Conservation (phyloP, 92 coral and sea anemone genomes). For the Epizoanthus scotinus region DNA sequence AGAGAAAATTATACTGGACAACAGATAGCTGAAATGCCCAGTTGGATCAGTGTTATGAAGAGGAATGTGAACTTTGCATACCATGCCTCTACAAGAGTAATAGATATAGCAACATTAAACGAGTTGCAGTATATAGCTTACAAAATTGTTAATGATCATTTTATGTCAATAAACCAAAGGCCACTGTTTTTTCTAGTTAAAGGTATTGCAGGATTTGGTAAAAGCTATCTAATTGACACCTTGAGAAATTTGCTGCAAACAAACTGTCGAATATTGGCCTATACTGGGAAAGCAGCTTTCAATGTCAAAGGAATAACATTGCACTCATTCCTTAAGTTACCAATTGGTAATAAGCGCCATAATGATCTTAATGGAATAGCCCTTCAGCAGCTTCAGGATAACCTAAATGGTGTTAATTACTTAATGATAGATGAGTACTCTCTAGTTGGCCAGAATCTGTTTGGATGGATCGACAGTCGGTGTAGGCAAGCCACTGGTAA, state of each 20-base stretch:
- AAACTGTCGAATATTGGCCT: constrained; percentile 43
- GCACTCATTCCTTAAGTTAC: constrained; percentile 45
- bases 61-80: background rate
- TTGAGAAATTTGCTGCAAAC: constrained; percentile 39
- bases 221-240: constrained; percentile 42
- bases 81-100: background rate
- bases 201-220: constrained; percentile 43
- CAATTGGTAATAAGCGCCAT: constrained; percentile 25
- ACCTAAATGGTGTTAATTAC: constrained; percentile 21
- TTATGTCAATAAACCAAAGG: constrained; percentile 4
- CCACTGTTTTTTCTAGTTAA: constrained; percentile 37
- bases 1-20: background rate
- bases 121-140: constrained; percentile 19
- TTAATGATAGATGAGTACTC: constrained; percentile 36
- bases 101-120: constrained; percentile 1
- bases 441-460: constrained; percentile 32
- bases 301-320: constrained; percentile 40
- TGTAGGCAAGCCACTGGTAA: constrained; percentile 44
- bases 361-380: constrained; percentile 41
- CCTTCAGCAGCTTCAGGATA: constrained; percentile 39
- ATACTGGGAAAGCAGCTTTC: constrained; percentile 48
- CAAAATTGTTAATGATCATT: constrained; percentile 12
- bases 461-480: no score
- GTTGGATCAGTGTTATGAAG: constrained; percentile 4
- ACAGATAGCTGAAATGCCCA: constrained; percentile 3